A percentile compares a stretch with the other conserved stretches of the same genome.
These are phyloP conservation scores for Semicossyphus pulcher DNA, from an alignment of 2,113 vertebrate species.

Conservation along the genomic window DNA sequence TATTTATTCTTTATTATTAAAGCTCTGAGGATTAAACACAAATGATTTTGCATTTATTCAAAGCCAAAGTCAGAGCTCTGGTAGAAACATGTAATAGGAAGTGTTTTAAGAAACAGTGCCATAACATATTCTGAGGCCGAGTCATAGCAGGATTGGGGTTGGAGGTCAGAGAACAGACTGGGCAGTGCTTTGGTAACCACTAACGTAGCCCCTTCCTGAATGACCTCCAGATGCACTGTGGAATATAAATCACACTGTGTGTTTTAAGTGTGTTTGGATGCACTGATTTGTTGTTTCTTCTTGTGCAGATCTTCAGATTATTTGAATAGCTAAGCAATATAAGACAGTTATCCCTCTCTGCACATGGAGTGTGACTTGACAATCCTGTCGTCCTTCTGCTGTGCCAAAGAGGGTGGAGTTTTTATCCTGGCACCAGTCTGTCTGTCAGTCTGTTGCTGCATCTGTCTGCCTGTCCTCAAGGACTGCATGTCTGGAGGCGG, in stretches of 20 bases:
- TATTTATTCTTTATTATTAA: background rate
- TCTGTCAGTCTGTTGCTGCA: constrained; percentile 61
- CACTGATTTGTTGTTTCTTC: constrained; percentile 22
- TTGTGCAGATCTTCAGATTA: constrained; percentile 30
- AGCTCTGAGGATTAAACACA: background rate
- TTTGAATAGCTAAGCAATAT: constrained; percentile 6
- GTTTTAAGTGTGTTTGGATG: constrained; percentile 1
- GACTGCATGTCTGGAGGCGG: constrained; percentile 36
- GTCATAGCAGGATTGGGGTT: background rate
- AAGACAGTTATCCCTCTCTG: constrained; percentile 17
- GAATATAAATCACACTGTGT: constrained; percentile 7
- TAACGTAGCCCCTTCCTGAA: background rate
- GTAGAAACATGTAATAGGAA: background rate
- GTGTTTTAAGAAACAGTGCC: background rate
- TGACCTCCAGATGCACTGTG: background rate
- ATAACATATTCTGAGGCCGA: constrained; percentile 6
- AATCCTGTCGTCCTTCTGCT: constrained; percentile 44
- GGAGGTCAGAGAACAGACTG: background rate
- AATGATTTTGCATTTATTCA: background rate
- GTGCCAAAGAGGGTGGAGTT: constrained; percentile 44
- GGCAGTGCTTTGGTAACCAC: background rate
- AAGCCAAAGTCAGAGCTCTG: background rate
- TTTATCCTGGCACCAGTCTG: constrained; percentile 58
- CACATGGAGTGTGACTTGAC: constrained; percentile 32
- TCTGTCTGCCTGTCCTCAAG: constrained; percentile 47